phyloP scores from a whole-genome alignment of 2,888 invertebrate genomes.

The Ennomos quercinarius region DNA sequence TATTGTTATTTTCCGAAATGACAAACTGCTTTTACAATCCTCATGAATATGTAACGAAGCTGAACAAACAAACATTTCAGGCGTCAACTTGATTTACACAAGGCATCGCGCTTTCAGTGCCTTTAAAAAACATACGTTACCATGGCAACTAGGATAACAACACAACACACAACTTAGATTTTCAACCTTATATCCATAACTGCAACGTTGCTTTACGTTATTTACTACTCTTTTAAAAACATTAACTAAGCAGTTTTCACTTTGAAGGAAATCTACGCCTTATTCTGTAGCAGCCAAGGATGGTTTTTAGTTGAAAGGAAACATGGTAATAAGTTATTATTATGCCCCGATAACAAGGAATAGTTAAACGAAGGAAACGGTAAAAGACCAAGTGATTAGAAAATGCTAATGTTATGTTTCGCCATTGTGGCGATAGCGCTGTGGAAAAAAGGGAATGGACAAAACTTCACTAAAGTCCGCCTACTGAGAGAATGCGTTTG shows the following conservation, averaged over 20 bases:
- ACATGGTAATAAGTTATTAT: constrained; percentile 39
- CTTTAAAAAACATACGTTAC: constrained; percentile 48
- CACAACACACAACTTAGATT: constrained; percentile 55
- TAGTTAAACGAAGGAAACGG: constrained; percentile 27
- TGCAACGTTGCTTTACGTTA: constrained; percentile 6
- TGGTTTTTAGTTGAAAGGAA: constrained; percentile 14
- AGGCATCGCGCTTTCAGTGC: constrained; percentile 24
- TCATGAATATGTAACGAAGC: constrained; percentile 36
- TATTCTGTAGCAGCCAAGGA: constrained; percentile 4
- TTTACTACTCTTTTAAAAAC: background rate
- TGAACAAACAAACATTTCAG: constrained; percentile 43
- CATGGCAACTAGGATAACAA: constrained; percentile 59
- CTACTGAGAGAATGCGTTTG: no score
- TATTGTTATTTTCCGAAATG: constrained; percentile 30
- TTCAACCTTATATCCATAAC: constrained; percentile 16
- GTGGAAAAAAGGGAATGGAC: background rate
- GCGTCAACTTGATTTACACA: constrained; percentile 39
- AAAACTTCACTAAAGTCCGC: no score
- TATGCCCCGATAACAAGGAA: constrained; percentile 28
- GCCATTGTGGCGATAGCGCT: background rate
- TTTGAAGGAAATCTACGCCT: background rate
- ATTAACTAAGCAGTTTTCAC: background rate
- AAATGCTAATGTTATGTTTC: constrained; percentile 29
- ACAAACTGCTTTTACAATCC: constrained; percentile 23
- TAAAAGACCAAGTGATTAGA: constrained; percentile 24